These are phyloP conservation scores for Glossophaga mutica DNA, from an alignment of 2,797 vertebrate species.

Conservation along the genomic window DNA sequence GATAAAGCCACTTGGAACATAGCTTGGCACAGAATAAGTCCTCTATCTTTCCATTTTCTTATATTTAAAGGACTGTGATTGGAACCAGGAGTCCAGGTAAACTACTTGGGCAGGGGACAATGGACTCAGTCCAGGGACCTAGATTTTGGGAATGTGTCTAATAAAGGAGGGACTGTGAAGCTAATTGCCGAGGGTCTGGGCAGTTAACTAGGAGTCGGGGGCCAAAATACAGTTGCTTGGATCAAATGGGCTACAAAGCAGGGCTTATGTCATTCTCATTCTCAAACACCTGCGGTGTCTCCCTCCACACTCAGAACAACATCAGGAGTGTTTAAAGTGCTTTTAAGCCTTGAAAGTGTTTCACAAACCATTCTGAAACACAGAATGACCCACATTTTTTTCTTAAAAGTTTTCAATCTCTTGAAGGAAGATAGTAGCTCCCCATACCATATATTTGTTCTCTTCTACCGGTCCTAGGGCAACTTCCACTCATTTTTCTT, in stretches of 20 bases:
- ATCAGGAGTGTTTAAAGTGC: background rate
- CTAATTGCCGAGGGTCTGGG: background rate
- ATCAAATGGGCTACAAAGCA: background rate
- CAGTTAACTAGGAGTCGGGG: background rate
- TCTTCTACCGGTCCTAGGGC: background rate
- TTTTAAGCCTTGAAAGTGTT: background rate
- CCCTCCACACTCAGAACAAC: background rate
- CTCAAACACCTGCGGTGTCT: background rate
- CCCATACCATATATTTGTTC: no score
- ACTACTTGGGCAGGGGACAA: background rate
- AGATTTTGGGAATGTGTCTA: background rate
- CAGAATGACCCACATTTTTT: background rate
- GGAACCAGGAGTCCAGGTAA: background rate
- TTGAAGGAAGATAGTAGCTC: background rate
- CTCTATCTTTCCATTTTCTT: background rate
- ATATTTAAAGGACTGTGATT: background rate
- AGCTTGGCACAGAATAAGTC: background rate
- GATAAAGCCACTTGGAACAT: background rate
- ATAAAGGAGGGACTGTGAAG: background rate
- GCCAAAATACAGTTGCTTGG: background rate
- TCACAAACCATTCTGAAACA: background rate
- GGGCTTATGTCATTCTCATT: background rate
- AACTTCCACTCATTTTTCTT: background rate
- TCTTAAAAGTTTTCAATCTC: background rate
- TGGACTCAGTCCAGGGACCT: background rate